Evolutionary conservation across 2,797 vertebrate genomes (phyloP), one percentile per base, ranked within the genome.

Genomic region (Leptodactylus fallax): DNA sequence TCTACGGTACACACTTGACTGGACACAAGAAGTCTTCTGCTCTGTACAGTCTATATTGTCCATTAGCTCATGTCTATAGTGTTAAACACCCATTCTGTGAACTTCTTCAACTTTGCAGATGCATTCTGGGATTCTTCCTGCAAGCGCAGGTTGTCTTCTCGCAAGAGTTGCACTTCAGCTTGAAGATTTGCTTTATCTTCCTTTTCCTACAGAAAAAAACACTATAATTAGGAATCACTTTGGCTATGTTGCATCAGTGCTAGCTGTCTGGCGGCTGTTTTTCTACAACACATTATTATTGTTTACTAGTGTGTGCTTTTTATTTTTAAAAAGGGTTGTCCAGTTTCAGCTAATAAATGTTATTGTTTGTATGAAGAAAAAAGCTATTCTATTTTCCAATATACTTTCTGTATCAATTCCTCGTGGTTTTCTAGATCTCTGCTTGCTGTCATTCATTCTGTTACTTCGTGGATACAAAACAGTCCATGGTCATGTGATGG

Each of bases 11-110:
- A 65, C 71, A 23, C 14, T 23, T 47, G 51, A 77, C 79, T 55
- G 87, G n/a, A 85, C 65, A 76, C 51, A 36, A 67, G 45, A 36
- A 55, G 86, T 74, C 13, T 71, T 67, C 63, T 47, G 6, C 36
- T 74, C 23, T 87, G 51, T 25, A 61, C 71, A 77, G 79, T 71
- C 60, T 63, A 21, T 21, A 36, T 6, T 47, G 69, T 67, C 80
- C 53, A 0, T 25, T 95, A 99, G 95, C 97, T 98, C 97, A 99
- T 98, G 94, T 99, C 97, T 58, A 99, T 98, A 90, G 98, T 99
- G 93, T 99, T 99, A 94, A 99, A 99, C 93, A 99, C 98, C 98
- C 98, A 99, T 90, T 99, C 98, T 0, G 98, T 99, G 95, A 99
- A 99, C 92, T 99, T 99, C 95, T 99, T 98, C 90, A 99, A 96